Base-by-base conservation (phyloP, 2,113 vertebrate species). In the Sula dactylatra region DNA sequence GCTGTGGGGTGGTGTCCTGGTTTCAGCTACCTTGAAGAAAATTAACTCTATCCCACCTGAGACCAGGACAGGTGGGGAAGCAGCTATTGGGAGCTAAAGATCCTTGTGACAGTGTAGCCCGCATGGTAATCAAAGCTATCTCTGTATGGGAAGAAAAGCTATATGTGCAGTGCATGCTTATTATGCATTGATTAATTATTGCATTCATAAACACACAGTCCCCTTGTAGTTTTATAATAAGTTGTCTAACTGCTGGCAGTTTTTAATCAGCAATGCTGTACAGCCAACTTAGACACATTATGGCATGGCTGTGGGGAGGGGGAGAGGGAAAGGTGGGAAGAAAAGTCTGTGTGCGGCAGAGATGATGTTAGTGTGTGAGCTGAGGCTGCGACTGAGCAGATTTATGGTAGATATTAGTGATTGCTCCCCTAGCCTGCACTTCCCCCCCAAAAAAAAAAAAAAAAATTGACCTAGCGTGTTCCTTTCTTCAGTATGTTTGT, bases 111-210 rank as follows among this genome's bases (percentile, higher is more conserved):
- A 55, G 8, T 13, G 32, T 61, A 92, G 64, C 36, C 52, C 16
- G 0, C 32, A 1, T n/a, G 45, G 71, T 65, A 83, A 62, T 58
- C 18, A 8, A 79, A 92, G 65, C 55, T 70, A 56, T 67, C 71
- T 82, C 25, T 11, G 0, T 16, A 4, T 9, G 27, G 47, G 65
- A 79, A 64, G 59, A 74, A 61, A 58, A 89, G 66, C 2, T 1
- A 4, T 26, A 32, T 7, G 20, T 0, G 0, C 21, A 22, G 6
- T 31, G 45, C n/a, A 3, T 52, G 42, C 55, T 66, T 78, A 38
- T 84, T 71, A n/a, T 42, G 16, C 56, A 85, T 44, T 50, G 62
- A 69, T 95, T 91, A 95, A 89, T 93, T 91, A 89, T 40, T 90
- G 59, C 50, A 47, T 82, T 94, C 17, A 19, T 73, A 92, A 92